These are phyloP conservation scores for Megaustenia siamemsis DNA, from an alignment of 2,888 invertebrate species.

Conservation along the genomic window DNA sequence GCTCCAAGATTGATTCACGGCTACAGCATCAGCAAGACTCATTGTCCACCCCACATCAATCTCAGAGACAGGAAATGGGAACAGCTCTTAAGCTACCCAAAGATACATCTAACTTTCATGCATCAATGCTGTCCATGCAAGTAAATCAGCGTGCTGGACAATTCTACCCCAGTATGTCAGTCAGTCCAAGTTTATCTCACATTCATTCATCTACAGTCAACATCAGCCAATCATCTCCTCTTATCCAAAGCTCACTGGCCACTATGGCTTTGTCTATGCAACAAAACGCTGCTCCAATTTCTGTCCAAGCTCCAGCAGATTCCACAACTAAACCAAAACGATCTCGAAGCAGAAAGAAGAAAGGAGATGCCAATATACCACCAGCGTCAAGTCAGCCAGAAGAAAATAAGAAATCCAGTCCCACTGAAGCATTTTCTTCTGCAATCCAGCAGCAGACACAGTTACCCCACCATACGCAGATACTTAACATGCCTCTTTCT, in stretches of 20 bases:
- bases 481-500: conserved; percentile 44
- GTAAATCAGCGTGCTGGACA: conserved; percentile 38
- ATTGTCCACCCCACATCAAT: conserved; percentile 8
- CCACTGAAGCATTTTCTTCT: background rate
- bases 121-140: conserved; percentile 40
- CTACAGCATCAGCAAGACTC: conserved; percentile 28
- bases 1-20: conserved; percentile 38
- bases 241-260: conserved; percentile 27
- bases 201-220: background rate
- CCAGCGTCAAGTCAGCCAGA: background rate
- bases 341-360: conserved; percentile 67
- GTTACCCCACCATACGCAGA: conserved; percentile 7
- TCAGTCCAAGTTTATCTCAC: conserved; percentile 29
- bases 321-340: conserved; percentile 77
- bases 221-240: background rate
- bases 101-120: conserved; percentile 34
- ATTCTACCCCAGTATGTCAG: conserved; percentile 18
- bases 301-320: conserved; percentile 76
- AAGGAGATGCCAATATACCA: conserved; percentile 52
- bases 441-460: conserved; percentile 32
- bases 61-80: conserved; percentile 44
- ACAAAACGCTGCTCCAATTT: conserved; percentile 48
- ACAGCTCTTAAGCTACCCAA: conserved; percentile 32
- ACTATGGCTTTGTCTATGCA: conserved; percentile 43
- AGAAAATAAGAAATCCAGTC: conserved; percentile 41